Evolutionary conservation across 2,797 vertebrate species (phyloP).

Genomic region (Ciconia nigra): DNA sequence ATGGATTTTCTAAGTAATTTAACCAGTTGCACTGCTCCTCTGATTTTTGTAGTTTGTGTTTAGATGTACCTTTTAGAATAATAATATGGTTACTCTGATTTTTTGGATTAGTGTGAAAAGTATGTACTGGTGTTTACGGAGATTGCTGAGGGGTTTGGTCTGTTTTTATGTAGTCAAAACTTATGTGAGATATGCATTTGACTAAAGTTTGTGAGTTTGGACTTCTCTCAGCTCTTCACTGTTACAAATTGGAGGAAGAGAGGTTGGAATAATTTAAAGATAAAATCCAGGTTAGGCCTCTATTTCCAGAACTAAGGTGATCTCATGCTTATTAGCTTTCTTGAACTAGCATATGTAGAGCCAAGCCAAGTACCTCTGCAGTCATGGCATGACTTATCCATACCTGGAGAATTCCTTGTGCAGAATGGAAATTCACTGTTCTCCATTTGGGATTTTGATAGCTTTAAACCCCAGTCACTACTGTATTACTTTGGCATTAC

Average conservation of each 20-base stretch:
- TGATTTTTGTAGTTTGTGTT: not conserved
- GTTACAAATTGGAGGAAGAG: not conserved
- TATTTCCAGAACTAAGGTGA: not conserved
- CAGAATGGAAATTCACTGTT: not conserved
- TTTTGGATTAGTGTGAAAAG: not conserved
- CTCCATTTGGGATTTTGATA: not conserved
- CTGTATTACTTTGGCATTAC: not conserved
- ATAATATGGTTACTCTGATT: not conserved
- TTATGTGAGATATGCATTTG: not conserved
- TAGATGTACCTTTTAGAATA: not conserved
- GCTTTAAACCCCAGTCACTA: not conserved
- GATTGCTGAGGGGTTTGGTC: not conserved
- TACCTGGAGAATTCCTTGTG: not conserved
- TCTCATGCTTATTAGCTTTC: not conserved
- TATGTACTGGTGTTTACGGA: not conserved
- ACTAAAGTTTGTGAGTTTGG: not conserved
- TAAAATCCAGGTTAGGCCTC: not conserved
- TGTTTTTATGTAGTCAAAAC: not conserved
- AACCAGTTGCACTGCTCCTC: not conserved
- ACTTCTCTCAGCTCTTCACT: not conserved
- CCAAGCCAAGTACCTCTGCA: not conserved
- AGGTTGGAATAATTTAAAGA: not conserved
- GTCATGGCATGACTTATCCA: not conserved
- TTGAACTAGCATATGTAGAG: not conserved
- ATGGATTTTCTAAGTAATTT: not conserved